Percentiles rank a stretch among this genome's conserved stretches.
phyloP scores from a whole-genome alignment of 1,140 invertebrate species.

The Adelges cooleyi region DNA sequence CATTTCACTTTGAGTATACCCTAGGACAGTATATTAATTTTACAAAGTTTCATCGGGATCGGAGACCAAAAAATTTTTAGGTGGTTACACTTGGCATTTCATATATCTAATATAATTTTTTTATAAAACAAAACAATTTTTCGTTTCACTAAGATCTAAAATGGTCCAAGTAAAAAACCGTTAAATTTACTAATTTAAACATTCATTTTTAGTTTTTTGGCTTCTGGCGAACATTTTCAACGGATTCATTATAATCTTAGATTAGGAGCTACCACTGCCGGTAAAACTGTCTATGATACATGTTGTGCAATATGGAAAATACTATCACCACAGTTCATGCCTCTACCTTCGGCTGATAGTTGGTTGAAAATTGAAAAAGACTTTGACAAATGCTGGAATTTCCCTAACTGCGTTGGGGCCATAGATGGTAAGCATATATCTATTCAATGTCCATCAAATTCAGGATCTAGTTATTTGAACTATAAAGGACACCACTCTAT shows the following conservation, averaged over 20 bases:
- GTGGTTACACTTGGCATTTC: too few relatives aligned
- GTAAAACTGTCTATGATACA: conserved; percentile 32
- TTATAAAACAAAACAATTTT: too few relatives aligned
- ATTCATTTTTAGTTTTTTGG: conserved; percentile 33
- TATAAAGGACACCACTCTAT: conserved; percentile 31
- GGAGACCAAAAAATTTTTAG: too few relatives aligned
- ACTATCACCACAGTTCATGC: conserved; percentile 30
- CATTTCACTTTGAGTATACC: too few relatives aligned
- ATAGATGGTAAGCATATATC: conserved; percentile 37
- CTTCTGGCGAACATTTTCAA: conserved; percentile 31
- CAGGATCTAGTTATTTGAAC: conserved; percentile 31
- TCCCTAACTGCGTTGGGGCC: conserved; percentile 34
- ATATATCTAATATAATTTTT: too few relatives aligned
- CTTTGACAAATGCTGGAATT: conserved; percentile 34
- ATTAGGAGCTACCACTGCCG: conserved; percentile 32
- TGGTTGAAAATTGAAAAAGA: conserved; percentile 15
- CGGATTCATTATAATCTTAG: conserved; percentile 32
- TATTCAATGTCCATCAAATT: conserved; percentile 36
- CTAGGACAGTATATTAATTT: too few relatives aligned
- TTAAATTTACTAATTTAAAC: too few relatives aligned
- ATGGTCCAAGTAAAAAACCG: too few relatives aligned
- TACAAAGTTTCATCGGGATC: too few relatives aligned
- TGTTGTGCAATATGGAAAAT: conserved; percentile 31
- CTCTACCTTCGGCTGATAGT: conserved; percentile 24
- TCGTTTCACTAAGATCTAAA: too few relatives aligned